Percentiles rank a stretch among this genome's conserved stretches.
phyloP scores from a whole-genome alignment of 2,797 vertebrate genomes.

The Rhinophrynus dorsalis region DNA sequence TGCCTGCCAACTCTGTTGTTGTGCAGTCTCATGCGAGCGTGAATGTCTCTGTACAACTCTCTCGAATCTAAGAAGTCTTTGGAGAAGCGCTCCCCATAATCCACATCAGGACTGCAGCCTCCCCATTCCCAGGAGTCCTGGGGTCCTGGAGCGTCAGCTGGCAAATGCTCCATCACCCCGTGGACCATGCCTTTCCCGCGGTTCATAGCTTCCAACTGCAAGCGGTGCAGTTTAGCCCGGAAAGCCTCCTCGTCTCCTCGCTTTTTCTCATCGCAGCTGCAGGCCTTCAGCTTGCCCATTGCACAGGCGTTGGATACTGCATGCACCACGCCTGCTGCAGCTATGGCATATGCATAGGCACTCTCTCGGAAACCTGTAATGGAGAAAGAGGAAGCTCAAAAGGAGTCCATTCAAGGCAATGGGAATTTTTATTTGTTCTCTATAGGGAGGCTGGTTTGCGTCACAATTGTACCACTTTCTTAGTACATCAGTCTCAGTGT shows the following conservation, averaged over 20 bases:
- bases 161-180: constrained; percentile 90
- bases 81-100: constrained; percentile 96
- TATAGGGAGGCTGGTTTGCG: too few species aligned
- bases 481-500: too few species aligned
- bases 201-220: constrained; percentile 94
- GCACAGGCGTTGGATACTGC: constrained; percentile 95
- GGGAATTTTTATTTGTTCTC: too few species aligned
- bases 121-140: constrained; percentile 99
- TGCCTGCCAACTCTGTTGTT: constrained; percentile 97
- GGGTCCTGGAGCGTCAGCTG: constrained; percentile 80
- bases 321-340: constrained; percentile 90
- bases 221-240: constrained; percentile 86
- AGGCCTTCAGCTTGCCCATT: constrained; percentile 92
- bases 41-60: constrained; percentile 95
- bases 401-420: too few species aligned
- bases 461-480: too few species aligned
- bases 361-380: constrained; percentile 91
- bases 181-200: constrained; percentile 95
- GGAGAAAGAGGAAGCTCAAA: constrained; percentile 10
- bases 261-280: constrained; percentile 89
- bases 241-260: constrained; percentile 94
- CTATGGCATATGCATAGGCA: constrained; percentile 93
- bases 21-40: constrained; percentile 95
- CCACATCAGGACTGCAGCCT: constrained; percentile 95
- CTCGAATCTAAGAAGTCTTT: constrained; percentile 95